Conservation (phyloP, 2,113 vertebrate genomes). For the Triplophysa rosa region DNA sequence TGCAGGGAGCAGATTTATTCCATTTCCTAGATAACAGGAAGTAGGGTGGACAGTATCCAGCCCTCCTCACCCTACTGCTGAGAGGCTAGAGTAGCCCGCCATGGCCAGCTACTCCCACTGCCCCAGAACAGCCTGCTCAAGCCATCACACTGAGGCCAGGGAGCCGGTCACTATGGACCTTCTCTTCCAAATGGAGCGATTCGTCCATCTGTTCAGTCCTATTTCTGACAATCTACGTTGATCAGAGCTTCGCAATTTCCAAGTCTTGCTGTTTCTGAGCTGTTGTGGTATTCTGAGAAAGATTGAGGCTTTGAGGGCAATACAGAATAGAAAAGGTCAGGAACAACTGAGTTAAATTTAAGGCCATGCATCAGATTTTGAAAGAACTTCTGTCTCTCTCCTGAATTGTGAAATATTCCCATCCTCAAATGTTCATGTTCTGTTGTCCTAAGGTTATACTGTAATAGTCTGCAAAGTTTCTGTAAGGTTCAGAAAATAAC, state of each 20-base stretch:
- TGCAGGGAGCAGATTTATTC: background rate
- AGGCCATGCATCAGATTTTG: background rate
- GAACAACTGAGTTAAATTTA: background rate
- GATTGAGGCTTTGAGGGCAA: background rate
- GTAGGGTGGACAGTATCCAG: background rate
- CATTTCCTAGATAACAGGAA: slow-evolving; percentile 5
- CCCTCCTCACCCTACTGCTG: background rate
- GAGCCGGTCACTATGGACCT: background rate
- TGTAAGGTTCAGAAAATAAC: slow-evolving; percentile 4
- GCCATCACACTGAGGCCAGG: background rate
- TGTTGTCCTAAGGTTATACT: background rate
- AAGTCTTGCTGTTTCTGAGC: background rate
- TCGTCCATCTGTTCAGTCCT: slow-evolving; percentile 32
- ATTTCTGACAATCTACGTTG: slow-evolving; percentile 19
- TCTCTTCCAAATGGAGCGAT: slow-evolving; percentile 21
- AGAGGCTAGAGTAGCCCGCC: background rate
- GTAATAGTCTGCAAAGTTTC: background rate
- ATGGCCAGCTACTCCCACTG: background rate
- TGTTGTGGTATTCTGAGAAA: background rate
- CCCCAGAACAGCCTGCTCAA: background rate
- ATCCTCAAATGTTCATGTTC: background rate
- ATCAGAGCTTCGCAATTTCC: slow-evolving; percentile 8
- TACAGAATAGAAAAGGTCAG: background rate
- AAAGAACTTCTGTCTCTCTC: background rate
- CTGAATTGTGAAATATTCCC: background rate